Percentiles rank a stretch among this genome's conserved stretches.
Evolutionary conservation across 2,113 vertebrate genomes (phyloP).

Genomic region (Sprattus sprattus): DNA sequence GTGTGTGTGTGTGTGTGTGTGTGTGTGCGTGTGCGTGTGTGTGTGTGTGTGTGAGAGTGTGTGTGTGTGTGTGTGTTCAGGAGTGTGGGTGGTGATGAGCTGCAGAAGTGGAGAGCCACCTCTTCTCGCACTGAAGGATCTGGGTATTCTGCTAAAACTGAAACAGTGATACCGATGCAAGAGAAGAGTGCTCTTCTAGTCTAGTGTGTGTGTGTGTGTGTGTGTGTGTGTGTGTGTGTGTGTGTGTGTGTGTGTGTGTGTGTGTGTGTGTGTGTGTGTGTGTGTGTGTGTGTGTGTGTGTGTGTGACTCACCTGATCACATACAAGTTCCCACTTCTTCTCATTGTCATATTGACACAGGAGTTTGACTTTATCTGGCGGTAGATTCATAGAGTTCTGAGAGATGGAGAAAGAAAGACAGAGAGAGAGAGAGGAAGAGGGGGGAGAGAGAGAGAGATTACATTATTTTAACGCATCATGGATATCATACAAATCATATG

Average conservation of each 20-base stretch:
- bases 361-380: conserved; percentile 86
- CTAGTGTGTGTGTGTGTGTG: neutral
- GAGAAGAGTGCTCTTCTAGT: neutral
- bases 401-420: neutral
- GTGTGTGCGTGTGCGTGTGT: neutral
- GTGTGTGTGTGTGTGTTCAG: neutral
- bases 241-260: neutral
- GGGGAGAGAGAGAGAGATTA: neutral
- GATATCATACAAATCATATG: neutral
- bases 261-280: conserved; percentile 1
- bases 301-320: conserved; percentile 77
- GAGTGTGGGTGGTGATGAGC: neutral
- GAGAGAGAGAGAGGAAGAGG: neutral
- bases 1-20: neutral
- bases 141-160: no score
- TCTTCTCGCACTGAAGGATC: neutral
- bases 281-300: conserved; percentile 5
- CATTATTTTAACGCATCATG: neutral
- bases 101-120: neutral
- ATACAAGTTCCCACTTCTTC: conserved; percentile 95
- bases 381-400: conserved; percentile 91
- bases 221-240: neutral
- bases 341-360: conserved; percentile 86
- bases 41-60: neutral
- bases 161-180: no score